These are phyloP conservation scores for Setipinna tenuifilis DNA, from an alignment of 2,797 vertebrate genomes.

Conservation along the genomic window DNA sequence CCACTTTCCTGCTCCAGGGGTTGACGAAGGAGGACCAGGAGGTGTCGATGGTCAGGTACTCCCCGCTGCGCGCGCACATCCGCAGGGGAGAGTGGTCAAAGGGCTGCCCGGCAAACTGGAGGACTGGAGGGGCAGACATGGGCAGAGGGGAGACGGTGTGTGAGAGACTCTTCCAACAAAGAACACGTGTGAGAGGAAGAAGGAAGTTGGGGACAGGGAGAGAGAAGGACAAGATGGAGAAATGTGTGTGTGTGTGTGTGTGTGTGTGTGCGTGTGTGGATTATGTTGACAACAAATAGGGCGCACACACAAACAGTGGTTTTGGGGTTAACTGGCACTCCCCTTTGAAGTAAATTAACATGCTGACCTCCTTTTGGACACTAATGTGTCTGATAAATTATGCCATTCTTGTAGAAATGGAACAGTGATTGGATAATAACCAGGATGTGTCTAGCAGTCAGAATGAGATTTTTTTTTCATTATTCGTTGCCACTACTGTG, in stretches of 20 bases:
- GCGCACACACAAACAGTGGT: too few relatives aligned
- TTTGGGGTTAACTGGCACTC: too few relatives aligned
- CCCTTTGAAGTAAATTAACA: too few relatives aligned
- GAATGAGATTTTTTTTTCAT: too few relatives aligned
- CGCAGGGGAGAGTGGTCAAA: constrained; percentile 87
- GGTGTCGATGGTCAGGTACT: constrained; percentile 92
- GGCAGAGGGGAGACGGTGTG: background rate
- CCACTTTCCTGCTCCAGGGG: constrained; percentile 94
- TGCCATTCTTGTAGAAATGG: too few relatives aligned
- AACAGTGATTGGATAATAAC: too few relatives aligned
- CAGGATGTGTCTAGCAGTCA: too few relatives aligned
- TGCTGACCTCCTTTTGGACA: too few relatives aligned
- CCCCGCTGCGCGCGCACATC: constrained; percentile 88
- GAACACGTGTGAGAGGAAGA: background rate
- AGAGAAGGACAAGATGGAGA: too few relatives aligned
- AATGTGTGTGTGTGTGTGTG: background rate
- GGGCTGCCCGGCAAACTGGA: constrained; percentile 88
- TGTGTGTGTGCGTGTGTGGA: background rate
- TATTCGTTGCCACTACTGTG: too few relatives aligned
- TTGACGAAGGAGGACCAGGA: constrained; percentile 95
- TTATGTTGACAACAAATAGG: background rate
- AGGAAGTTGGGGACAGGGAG: too few relatives aligned
- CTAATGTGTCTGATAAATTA: too few relatives aligned
- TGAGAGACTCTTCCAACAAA: background rate
- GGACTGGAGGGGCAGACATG: constrained; percentile 67